Conservation (phyloP, 64 coral and sea anemone genomes). For the Stichodactyla mertensii region DNA sequence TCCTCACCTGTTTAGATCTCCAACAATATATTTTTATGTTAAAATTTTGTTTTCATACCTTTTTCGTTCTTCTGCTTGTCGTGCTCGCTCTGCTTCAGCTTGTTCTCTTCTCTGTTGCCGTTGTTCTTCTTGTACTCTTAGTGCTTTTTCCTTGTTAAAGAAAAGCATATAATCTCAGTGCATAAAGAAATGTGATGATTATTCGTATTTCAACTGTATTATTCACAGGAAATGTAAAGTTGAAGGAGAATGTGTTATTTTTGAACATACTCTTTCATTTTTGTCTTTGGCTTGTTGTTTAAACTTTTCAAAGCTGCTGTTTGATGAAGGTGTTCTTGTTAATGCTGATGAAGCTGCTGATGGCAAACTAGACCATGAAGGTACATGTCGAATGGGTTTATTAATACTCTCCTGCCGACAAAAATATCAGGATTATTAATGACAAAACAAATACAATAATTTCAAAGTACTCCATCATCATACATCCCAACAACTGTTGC, state of each 20-base stretch:
- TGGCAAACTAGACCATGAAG: slow-evolving; percentile 69
- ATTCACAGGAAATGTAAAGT: no score
- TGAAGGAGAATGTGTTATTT: no score
- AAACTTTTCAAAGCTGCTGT: slow-evolving; percentile 94
- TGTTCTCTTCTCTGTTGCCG: slow-evolving; percentile 52
- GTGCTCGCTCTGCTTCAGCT: slow-evolving; percentile 53
- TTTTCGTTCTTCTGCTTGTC: slow-evolving; percentile 85
- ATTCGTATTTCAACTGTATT: no score
- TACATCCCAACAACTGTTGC: no score
- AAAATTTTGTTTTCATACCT: slow-evolving; percentile 30
- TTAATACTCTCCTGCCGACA: background rate
- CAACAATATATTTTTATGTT: background rate
- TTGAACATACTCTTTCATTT: slow-evolving; percentile 56
- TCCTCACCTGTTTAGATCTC: no score
- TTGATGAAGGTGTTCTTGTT: slow-evolving; percentile 56
- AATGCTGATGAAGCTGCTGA: slow-evolving; percentile 22
- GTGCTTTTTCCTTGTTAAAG: background rate
- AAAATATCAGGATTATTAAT: background rate
- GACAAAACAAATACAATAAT: background rate
- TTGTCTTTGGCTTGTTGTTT: slow-evolving; percentile 90
- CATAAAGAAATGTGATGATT: no score
- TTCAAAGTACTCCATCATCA: no score
- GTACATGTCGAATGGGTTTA: slow-evolving; percentile 53
- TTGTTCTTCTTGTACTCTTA: slow-evolving; percentile 56
- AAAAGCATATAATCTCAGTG: no score